Evolutionary conservation across 2,113 vertebrate genomes (phyloP).

Genomic region (Polypterus senegalus): DNA sequence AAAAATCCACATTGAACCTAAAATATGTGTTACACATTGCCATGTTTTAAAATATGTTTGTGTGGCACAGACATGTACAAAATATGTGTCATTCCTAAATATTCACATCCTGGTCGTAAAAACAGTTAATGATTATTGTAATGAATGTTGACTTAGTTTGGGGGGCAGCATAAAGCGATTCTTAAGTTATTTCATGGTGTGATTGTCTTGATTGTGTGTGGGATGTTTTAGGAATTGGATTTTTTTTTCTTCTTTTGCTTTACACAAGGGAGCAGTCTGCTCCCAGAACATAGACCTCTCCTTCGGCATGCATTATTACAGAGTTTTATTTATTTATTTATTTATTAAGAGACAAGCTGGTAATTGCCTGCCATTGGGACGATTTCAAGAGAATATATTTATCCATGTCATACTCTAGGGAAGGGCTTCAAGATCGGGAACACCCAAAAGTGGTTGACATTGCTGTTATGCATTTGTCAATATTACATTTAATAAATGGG

Average conservation of each 20-base stretch:
- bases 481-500: conserved; percentile 56
- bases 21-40: too few relatives aligned
- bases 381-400: conserved; percentile 86
- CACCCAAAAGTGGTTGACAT: conserved; percentile 64
- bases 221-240: conserved; percentile 49
- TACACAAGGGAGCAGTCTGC: conserved; percentile 61
- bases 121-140: conserved; percentile 49
- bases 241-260: conserved; percentile 47
- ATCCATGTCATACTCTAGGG: conserved; percentile 60
- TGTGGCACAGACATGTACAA: conserved; percentile 37
- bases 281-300: conserved; percentile 70
- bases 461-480: conserved; percentile 60
- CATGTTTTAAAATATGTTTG: too few relatives aligned
- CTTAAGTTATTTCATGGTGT: conserved; percentile 13
- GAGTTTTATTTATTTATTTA: conserved; percentile 41
- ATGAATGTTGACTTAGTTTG: conserved; percentile 45
- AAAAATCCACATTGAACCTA: too few relatives aligned
- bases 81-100: conserved; percentile 36
- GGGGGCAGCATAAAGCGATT: conserved; percentile 3
- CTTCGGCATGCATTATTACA: conserved; percentile 81
- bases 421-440: conserved; percentile 63
- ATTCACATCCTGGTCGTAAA: conserved; percentile 3
- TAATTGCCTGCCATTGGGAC: conserved; percentile 86
- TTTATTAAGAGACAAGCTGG: conserved; percentile 86
- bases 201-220: conserved; percentile 28